These are phyloP conservation scores for Homarus gammarus DNA, from an alignment of 2,888 invertebrate species.

Conservation along the genomic window DNA sequence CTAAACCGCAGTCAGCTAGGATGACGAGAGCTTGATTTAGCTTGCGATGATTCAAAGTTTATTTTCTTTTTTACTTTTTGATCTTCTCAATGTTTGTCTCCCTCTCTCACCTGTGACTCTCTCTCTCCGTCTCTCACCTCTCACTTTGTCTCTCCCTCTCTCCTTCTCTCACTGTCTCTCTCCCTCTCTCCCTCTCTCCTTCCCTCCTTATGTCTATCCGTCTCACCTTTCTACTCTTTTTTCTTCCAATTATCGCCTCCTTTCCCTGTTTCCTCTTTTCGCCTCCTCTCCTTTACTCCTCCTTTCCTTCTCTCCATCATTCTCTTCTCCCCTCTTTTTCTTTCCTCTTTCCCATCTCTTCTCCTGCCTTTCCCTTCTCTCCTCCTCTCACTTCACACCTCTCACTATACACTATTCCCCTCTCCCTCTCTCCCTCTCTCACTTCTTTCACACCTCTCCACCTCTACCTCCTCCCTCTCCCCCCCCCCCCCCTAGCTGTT, in stretches of 20 bases:
- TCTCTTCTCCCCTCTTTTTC: conserved; percentile 19
- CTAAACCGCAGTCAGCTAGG: no score
- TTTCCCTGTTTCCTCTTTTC: neutral
- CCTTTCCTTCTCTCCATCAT: conserved; percentile 15
- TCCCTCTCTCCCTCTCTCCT: conserved; percentile 19
- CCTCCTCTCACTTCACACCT: no score
- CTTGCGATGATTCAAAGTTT: no score
- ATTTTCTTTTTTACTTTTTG: no score
- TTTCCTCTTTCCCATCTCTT: neutral
- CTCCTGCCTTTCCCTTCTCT: neutral
- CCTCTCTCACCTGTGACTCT: no score
- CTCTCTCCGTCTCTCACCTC: no score
- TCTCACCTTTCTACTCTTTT: neutral
- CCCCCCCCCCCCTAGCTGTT: no score
- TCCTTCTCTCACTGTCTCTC: conserved; percentile 33
- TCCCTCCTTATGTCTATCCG: neutral
- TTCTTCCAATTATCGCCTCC: conserved; percentile 4
- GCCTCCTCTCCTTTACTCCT: neutral
- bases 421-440: neutral
- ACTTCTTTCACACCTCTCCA: neutral
- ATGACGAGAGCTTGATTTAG: no score
- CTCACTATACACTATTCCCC: no score
- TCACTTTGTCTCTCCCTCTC: conserved; percentile 25
- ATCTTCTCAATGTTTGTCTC: no score
- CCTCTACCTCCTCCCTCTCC: neutral